Evolutionary conservation across 2,888 invertebrate species (phyloP), one percentile per base, ranked within the genome.

Genomic region (Tiphia femorata): DNA sequence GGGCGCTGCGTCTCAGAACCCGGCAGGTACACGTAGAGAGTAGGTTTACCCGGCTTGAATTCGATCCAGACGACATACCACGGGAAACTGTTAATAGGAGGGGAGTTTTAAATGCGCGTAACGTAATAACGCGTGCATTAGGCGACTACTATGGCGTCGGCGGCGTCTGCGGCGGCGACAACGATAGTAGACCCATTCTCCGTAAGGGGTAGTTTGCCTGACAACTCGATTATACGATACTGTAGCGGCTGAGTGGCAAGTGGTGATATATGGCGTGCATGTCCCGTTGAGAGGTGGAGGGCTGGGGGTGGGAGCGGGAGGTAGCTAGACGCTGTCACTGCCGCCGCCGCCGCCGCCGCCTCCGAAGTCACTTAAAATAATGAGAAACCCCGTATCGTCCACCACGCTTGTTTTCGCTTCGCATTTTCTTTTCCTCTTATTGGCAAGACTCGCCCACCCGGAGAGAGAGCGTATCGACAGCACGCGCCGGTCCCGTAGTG

Each of bases 151-250:
- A 68, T 70, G 70, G 70, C 70, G 71, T 68, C 68, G 70, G 53
- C 56, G 61, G 68, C 65, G 70, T 70, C 70, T 67, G 66, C 66
- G 67, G 66, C 65, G 61, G 42, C 62, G 67, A 70, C 68, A 70
- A 73, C 68, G 64, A 63, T 72, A 67, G 66, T 67, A 62, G 64
- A 70, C 64, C 72, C 69, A 69, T 72, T 71, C 71, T 58, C 69
- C 64, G 70, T 71, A 74, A 76, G 75, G 71, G 77, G 77, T 77
- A 77, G 76, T 76, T 77, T 77, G 76, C 73, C 70, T 76, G 76
- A 77, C 77, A 77, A 77, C 77, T 77, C 76, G 77, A 77, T 77
- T 77, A 77, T 67, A 72, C 72, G 72, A 72, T 73, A 73, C 67
- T 72, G 60, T 61, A 50, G 50, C n/a, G 70, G 62, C 71, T 72